Base-by-base conservation (phyloP, 2,113 vertebrate genomes). In the Corythaixoides concolor region DNA sequence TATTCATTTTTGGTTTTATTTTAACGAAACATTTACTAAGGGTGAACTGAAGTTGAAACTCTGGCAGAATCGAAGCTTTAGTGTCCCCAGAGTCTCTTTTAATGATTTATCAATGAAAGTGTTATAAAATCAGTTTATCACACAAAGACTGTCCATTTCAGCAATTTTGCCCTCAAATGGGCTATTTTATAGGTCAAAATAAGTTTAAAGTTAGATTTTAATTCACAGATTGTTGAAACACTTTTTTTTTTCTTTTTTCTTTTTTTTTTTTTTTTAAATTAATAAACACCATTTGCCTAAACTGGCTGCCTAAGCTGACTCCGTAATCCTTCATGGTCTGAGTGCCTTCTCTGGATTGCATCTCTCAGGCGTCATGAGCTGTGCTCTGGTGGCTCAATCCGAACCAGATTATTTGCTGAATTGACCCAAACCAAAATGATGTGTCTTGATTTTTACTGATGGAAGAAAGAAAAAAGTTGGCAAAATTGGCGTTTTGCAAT, bases 1-100 rank as follows among this genome's bases (percentile, higher is more conserved):
- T 85, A 89, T 4, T 69, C 35, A 63, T 89, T 95, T 96, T 97
- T 96, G 75, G 33, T 94, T 96, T 97, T 84, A 66, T 97, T 97
- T 80, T 74, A 88, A 96, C 87, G 58, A 92, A 96, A 89, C 56
- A 75, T 93, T 94, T 95, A 88, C 78, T 94, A 94, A 90, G 63
- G 86, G 81, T 30, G 7, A 83, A 78, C 32, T 93, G 91, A 91
- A 94, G 79, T 69, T 76, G 59, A 69, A 85, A 90, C 41, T 70
- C 24, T 85, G 50, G 15, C 39, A 77, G 53, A 88, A 82, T 47
- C 2, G 5, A 72, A 41, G 18, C 26, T 73, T 3, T 72, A 24
- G 8, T 59, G 59, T 80, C 33, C 13, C 23, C 85, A 45, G 47
- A 74, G 33, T 73, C 2, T 52, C 58, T 95, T 90, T 92, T 89